Evolutionary conservation across 2,797 vertebrate species (phyloP), one percentile per base, ranked within the genome.

Genomic region (Tapera naevia): DNA sequence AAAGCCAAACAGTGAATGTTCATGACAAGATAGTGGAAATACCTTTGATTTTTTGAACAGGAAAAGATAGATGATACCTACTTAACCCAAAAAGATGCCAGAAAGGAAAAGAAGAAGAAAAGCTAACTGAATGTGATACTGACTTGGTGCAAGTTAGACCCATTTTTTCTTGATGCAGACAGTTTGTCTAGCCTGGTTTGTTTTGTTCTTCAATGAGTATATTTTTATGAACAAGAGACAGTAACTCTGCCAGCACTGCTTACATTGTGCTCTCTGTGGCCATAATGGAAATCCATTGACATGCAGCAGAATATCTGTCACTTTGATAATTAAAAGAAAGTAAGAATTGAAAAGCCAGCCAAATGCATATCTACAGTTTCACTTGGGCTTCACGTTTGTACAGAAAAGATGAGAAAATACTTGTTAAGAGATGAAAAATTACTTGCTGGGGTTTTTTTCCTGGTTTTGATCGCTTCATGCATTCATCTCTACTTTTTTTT

Each of bases 341-440:
- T 39, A n/a, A 66, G 32, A 60, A 27, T 7, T 62, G 50, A 25
- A 62, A 54, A 30, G n/a, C 23, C 53, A 46, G 53, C 37, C 23
- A 53, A 17, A 24, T 35, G 10, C 0, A 0, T 45, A 12, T 13
- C 45, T 14, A 37, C 17, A 35, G 27, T 41, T 82, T 78, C 65
- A n/a, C 45, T 11, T 4, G 12, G 35, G 28, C 39, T 73, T 60
- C 41, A 23, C 13, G 7, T 33, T 46, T 83, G 4, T 32, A 5
- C 81, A 72, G 56, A 87, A 84, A 85, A 89, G 51, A 62, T 90
- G 51, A 94, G 91, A 81, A 88, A 91, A 67, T 73, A 64, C 9
- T 30, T 83, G 6, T 11, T 24, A 45, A 48, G 17, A 74, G 15
- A 6, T 67, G 18, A 66, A 89, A 90, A 75, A 37, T 28, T 46